A percentile compares a stretch with the other conserved stretches of the same genome.
Conservation (phyloP, 2,888 invertebrate species). For the Entomobrya multifasciata region DNA sequence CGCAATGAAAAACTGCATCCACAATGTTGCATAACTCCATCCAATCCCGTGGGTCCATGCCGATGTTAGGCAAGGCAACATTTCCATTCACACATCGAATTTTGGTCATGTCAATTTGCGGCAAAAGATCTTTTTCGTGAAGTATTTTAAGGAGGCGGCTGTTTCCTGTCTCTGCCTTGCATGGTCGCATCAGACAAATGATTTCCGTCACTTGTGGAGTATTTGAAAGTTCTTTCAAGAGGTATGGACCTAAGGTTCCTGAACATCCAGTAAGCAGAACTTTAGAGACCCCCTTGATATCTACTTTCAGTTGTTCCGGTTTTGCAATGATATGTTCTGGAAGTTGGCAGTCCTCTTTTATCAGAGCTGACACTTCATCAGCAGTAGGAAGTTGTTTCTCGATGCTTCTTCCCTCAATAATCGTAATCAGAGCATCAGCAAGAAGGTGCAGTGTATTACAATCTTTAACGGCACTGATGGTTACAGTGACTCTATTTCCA, state of each 20-base stretch:
- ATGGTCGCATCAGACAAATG: constrained; percentile 40
- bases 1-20: constrained; percentile 9
- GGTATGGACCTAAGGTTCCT: constrained; percentile 35
- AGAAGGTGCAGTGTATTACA: constrained; percentile 23
- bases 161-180: neutral
- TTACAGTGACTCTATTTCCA: neutral
- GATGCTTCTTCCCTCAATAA: neutral
- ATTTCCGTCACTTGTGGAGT: constrained; percentile 3
- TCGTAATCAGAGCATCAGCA: neutral
- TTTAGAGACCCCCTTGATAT: too few relatives aligned
- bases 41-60: neutral
- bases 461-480: neutral
- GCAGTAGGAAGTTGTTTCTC: neutral
- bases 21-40: neutral
- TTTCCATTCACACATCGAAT: constrained; percentile 7
- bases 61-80: neutral
- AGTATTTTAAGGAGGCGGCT: neutral
- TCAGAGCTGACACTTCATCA: neutral
- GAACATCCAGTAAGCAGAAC: constrained; percentile 36
- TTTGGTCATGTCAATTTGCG: neutral
- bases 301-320: neutral
- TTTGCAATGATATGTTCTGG: neutral
- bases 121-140: neutral
- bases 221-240: constrained; percentile 34
- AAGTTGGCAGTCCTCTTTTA: neutral